Base-by-base conservation (phyloP, 2,113 vertebrate genomes). In the Paracanthobrama guichenoti region DNA sequence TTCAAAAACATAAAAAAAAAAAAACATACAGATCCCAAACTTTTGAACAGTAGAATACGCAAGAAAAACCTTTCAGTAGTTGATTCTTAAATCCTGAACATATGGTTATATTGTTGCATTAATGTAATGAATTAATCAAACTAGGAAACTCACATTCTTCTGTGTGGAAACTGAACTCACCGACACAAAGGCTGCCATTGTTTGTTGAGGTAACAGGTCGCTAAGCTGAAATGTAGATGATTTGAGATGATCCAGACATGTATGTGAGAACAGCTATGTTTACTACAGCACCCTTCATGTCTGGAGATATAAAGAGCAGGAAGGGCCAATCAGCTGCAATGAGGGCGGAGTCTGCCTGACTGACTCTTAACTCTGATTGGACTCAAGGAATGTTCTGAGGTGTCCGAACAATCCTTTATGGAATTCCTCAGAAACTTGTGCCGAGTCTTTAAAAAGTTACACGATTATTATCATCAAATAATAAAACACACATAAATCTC, bases 161-260 rank as follows among this genome's bases (percentile, higher is more conserved):
- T 9, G 13, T 3, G 46, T 35, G 20, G 46, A 75, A 55, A 76
- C 24, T 26, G 6, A 85, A 88, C 88, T 89, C 55, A 89, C 86
- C 88, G 85, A 88, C 31, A 89, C 83, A 81, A 89, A 89, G 71
- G 85, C 86, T 83, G 88, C 80, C 88, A 89, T 89, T 24, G 86
- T n/a, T 82, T 64, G 77, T 26, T 86, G 78, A 79, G 35, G 72
- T 62, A 66, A 82, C 78, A 69, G 73, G 66, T 86, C 64, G 35
- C 64, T 53, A 74, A 85, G 55, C 8, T 75, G 53, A 66, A 42
- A 46, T 48, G 20, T 31, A 39, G 6, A 57, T 16, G 7, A 57
- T 60, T 20, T 26, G 6, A 73, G 72, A 60, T 78, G 84, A 75
- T 71, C 46, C 74, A 76, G 50, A 50, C 8, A 31, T 60, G 53